Percentiles rank a stretch among this genome's conserved stretches.
Evolutionary conservation across 2,113 vertebrate species (phyloP).

Genomic region (Anser cygnoides): DNA sequence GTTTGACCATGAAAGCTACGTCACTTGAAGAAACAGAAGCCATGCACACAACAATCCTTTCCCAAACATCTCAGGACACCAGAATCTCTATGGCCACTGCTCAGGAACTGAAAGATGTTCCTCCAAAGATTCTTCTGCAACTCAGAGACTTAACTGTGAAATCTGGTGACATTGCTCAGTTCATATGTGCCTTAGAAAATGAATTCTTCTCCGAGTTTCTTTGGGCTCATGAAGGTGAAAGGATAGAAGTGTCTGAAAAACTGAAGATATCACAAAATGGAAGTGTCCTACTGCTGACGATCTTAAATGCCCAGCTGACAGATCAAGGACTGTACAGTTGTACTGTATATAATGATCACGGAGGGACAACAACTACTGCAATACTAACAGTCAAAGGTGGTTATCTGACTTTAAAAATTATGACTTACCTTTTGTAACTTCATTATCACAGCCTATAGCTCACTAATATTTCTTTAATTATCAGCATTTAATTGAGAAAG

Average conservation of each 20-base stretch:
- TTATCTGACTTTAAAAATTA: conserved; percentile 80
- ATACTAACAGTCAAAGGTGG: conserved; percentile 89
- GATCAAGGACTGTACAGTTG: conserved; percentile 88
- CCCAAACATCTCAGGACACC: conserved; percentile 45
- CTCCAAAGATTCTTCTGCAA: conserved; percentile 76
- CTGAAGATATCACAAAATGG: conserved; percentile 76
- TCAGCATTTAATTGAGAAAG: neutral
- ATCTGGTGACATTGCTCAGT: conserved; percentile 78
- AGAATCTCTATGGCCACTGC: conserved; percentile 13
- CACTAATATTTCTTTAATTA: neutral
- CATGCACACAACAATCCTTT: conserved; percentile 37
- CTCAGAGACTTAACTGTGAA: conserved; percentile 82
- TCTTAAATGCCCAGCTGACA: conserved; percentile 74
- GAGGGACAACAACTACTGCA: conserved; percentile 83
- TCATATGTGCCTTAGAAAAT: conserved; percentile 83
- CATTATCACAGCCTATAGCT: conserved; percentile 3
- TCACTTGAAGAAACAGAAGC: conserved; percentile 31
- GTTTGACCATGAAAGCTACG: conserved; percentile 66
- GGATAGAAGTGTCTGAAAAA: conserved; percentile 76
- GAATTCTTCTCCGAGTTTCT: conserved; percentile 75
- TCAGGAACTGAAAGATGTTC: neutral
- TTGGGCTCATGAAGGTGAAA: conserved; percentile 83
- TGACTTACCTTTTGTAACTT: conserved; percentile 60
- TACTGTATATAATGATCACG: conserved; percentile 76
- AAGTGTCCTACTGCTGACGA: conserved; percentile 79